Evolutionary conservation across 2,113 vertebrate species (phyloP).

Genomic region (Daphoenositta chrysoptera): DNA sequence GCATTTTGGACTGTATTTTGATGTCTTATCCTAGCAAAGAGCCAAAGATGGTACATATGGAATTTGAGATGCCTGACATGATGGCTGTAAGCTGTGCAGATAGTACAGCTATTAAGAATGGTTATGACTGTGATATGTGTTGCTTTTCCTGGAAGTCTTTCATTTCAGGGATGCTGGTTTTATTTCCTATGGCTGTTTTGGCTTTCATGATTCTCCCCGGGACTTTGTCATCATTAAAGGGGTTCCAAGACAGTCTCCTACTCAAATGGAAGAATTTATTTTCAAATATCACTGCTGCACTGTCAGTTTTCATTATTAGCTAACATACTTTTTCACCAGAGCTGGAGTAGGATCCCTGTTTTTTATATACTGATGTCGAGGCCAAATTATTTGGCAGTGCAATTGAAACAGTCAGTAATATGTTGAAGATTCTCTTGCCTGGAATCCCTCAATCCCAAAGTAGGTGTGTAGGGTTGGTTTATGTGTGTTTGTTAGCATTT

Average conservation of each 20-base stretch:
- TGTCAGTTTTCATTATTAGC: neutral
- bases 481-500: neutral
- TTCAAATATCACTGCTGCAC: neutral
- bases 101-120: neutral
- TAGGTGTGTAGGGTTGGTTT: neutral
- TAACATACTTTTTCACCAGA: neutral
- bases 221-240: neutral
- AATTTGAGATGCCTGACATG: neutral
- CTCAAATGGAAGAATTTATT: neutral
- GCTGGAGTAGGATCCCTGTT: neutral
- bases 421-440: neutral
- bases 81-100: neutral
- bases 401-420: neutral
- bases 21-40: neutral
- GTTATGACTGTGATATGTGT: neutral
- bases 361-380: neutral
- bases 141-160: neutral
- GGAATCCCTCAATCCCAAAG: neutral
- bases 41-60: neutral
- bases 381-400: constrained; percentile 16
- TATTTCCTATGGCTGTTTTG: neutral
- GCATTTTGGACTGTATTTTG: neutral
- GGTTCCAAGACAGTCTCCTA: neutral
- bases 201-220: neutral
- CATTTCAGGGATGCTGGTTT: neutral